A percentile compares a stretch with the other conserved stretches of the same genome.
phyloP scores from a whole-genome alignment of 1,140 invertebrate species.

The Lethocerus indicus region DNA sequence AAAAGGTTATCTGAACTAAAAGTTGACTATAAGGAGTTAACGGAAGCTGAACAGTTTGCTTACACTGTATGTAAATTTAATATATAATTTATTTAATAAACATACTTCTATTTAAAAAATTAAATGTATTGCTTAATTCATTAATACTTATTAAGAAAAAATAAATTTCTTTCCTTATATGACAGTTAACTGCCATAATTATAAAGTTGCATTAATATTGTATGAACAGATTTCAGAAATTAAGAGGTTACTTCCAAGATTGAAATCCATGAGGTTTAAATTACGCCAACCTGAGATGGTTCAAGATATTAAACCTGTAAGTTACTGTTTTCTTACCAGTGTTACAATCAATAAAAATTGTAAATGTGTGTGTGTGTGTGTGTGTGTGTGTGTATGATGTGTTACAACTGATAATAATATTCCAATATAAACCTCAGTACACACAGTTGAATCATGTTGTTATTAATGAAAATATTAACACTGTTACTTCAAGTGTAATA shows the following conservation, averaged over 20 bases:
- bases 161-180: too few relatives aligned
- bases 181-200: background rate
- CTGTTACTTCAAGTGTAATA: too few relatives aligned
- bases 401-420: slow-evolving; percentile 1
- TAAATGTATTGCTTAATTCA: slow-evolving; percentile 1
- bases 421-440: too few relatives aligned
- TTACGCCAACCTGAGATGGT: slow-evolving; percentile 66
- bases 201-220: too few relatives aligned
- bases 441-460: too few relatives aligned
- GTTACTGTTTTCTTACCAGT: slow-evolving; percentile 21
- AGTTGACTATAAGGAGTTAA: slow-evolving; percentile 60
- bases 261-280: slow-evolving; percentile 84
- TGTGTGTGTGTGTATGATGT: background rate
- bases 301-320: slow-evolving; percentile 79
- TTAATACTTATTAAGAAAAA: too few relatives aligned
- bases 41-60: slow-evolving; percentile 89
- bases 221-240: slow-evolving; percentile 61
- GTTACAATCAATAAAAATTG: too few relatives aligned
- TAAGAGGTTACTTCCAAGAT: slow-evolving; percentile 69
- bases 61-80: slow-evolving; percentile 53
- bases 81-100: background rate
- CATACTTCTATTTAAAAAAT: background rate
- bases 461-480: too few relatives aligned
- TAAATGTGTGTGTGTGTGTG: background rate
- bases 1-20: slow-evolving; percentile 62